These are phyloP conservation scores for Dendrophyllia cribrosa DNA, from an alignment of 64 coral and sea anemone genomes.

Conservation along the genomic window DNA sequence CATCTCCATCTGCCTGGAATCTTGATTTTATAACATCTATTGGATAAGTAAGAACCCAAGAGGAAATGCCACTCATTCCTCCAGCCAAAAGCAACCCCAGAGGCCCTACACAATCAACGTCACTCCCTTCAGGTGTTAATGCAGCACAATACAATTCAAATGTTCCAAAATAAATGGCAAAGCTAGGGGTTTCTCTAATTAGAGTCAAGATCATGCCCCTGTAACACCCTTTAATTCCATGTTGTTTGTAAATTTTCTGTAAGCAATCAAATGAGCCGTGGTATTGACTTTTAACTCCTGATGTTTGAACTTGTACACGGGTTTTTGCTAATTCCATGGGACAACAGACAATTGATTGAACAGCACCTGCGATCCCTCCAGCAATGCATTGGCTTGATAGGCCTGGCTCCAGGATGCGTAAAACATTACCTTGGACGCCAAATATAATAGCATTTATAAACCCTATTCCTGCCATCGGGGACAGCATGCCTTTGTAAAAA, in stretches of 20 bases:
- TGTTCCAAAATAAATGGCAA: slow-evolving; percentile 90
- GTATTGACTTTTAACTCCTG: slow-evolving; percentile 51
- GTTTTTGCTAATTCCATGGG: slow-evolving; percentile 96
- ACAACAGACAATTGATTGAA: slow-evolving; percentile 80
- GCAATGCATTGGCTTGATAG: slow-evolving; percentile 70
- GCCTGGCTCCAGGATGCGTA: slow-evolving; percentile 60
- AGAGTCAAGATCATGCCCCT: slow-evolving; percentile 79
- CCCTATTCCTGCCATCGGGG: slow-evolving; percentile 83
- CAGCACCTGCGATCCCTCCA: slow-evolving; percentile 81
- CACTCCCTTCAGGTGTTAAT: slow-evolving; percentile 45
- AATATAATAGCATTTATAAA: slow-evolving; percentile 97
- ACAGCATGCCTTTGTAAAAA: slow-evolving; percentile 96
- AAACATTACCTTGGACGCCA: slow-evolving; percentile 88
- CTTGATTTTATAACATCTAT: slow-evolving; percentile 93
- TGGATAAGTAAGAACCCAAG: slow-evolving; percentile 83
- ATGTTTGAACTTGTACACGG: slow-evolving; percentile 85
- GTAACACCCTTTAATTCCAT: slow-evolving; percentile 83
- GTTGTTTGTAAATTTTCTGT: slow-evolving; percentile 65
- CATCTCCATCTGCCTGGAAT: slow-evolving; percentile 88
- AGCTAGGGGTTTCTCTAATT: slow-evolving; percentile 79
- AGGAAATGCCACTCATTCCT: slow-evolving; percentile 85
- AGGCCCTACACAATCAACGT: slow-evolving; percentile 41
- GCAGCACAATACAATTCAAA: slow-evolving; percentile 80
- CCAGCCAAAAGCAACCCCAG: slow-evolving; percentile 83
- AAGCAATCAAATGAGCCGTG: slow-evolving; percentile 93